Percentiles rank a stretch among this genome's conserved stretches.
Conservation (phyloP, 1,140 invertebrate species). For the Proctacanthus coquilletti region DNA sequence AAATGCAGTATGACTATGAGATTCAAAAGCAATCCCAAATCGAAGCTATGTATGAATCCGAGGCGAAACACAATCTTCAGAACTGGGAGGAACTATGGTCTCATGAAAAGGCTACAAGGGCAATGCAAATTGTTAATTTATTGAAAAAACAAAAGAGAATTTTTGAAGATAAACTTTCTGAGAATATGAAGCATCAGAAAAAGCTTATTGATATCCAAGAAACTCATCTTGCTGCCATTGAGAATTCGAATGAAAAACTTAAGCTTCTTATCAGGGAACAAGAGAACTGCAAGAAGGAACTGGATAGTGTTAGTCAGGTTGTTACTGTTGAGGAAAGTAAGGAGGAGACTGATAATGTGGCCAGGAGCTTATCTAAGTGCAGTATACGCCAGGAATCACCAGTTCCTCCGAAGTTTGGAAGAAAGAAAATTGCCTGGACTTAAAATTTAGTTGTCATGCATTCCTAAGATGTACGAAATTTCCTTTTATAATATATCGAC, state of each 20-base stretch:
- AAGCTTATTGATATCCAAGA: slow-evolving; percentile 26
- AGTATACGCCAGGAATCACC: no score
- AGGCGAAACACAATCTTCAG: slow-evolving; percentile 20
- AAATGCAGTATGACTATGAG: slow-evolving; percentile 15
- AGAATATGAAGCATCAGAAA: slow-evolving; percentile 27
- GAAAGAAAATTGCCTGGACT: no score
- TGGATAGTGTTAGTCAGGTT: no score
- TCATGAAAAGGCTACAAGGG: slow-evolving; percentile 1
- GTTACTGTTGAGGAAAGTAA: no score
- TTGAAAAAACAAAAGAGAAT: slow-evolving; percentile 17
- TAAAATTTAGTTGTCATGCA: no score
- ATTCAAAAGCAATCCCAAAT: slow-evolving; percentile 12
- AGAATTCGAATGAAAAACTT: slow-evolving; percentile 30
- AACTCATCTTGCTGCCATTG: slow-evolving; percentile 27
- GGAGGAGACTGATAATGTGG: no score
- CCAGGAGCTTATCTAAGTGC: no score
- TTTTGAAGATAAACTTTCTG: slow-evolving; percentile 15
- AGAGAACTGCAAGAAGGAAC: no score
- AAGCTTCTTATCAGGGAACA: slow-evolving; percentile 22
- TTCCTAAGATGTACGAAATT: no score
- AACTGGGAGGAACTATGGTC: slow-evolving; percentile 20
- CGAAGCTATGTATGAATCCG: slow-evolving; percentile 29
- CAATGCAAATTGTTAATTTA: slow-evolving; percentile 16
- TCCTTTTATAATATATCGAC: no score
- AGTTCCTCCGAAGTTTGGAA: no score